Evolutionary conservation across 2,888 invertebrate species (phyloP).

Genomic region (Lacanobia wlatinum): DNA sequence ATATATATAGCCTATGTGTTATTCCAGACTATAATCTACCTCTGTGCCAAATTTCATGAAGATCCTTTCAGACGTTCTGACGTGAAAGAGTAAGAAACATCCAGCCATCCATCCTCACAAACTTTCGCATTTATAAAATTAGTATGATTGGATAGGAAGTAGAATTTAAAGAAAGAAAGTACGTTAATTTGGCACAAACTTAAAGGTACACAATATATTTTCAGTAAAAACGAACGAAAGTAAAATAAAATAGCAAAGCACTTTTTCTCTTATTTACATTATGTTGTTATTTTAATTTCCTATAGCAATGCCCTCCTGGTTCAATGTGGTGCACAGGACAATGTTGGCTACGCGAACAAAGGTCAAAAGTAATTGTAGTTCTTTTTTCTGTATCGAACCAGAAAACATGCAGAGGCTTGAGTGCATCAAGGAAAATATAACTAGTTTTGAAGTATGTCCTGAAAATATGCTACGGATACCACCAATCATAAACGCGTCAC

Average conservation of each 20-base stretch:
- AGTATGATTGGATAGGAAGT: too few relatives aligned
- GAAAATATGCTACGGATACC: constrained; percentile 24
- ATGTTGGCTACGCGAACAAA: neutral
- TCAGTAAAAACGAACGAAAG: neutral
- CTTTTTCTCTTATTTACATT: neutral
- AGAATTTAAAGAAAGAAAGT: neutral
- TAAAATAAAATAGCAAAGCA: neutral
- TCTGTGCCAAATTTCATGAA: too few relatives aligned
- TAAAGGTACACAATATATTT: neutral
- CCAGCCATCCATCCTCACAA: too few relatives aligned
- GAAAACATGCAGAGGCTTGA: neutral
- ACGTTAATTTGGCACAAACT: neutral
- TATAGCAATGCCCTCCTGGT: too few relatives aligned
- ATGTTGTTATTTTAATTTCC: neutral
- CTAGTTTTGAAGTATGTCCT: constrained; percentile 35
- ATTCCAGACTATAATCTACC: too few relatives aligned
- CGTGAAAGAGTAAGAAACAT: too few relatives aligned
- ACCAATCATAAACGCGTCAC: constrained; percentile 22
- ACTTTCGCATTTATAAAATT: too few relatives aligned
- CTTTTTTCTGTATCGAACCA: constrained; percentile 12
- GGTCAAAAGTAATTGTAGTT: constrained; percentile 1
- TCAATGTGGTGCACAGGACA: neutral
- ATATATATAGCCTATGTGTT: too few relatives aligned
- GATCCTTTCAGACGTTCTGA: too few relatives aligned
- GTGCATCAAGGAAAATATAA: constrained; percentile 6